Base-by-base conservation (phyloP, 2,797 vertebrate genomes). In the Bothrops alternatus region DNA sequence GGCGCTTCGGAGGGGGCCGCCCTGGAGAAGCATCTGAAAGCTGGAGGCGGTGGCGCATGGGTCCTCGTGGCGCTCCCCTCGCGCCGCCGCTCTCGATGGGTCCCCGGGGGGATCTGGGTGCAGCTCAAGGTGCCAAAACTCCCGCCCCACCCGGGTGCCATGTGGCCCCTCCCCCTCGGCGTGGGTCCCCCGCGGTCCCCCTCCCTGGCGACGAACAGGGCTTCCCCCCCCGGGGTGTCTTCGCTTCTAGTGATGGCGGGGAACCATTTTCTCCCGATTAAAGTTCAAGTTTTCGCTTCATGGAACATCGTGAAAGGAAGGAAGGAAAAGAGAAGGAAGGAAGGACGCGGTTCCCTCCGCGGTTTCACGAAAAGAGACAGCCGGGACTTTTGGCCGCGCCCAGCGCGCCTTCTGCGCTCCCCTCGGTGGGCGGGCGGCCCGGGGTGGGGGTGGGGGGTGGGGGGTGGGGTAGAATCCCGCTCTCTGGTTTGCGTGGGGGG, bases 311-410 rank as follows among this genome's bases (percentile, higher is more conserved):
- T 47, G 47, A 6, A 47, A 47, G 47, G 6, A 1, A 47, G 47
- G 47, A 47, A 47, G 47, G 47, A 47, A 47, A 37, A 37, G 37
- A 4, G 47, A 47, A 6, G 47, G 47, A 6, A 47, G n/a, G n/a
- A n/a, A n/a, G n/a, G n/a, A n/a, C n/a, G n/a, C n/a, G n/a, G n/a
- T n/a, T n/a, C n/a, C n/a, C n/a, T n/a, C n/a, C n/a, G n/a, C n/a
- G n/a, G 6, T 1, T 7, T 18, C 14, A 6, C 65, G 6, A 3
- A 18, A 18, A 6, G 6, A 1, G 69, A 6, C 69, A 0, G n/a
- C 4, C n/a, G 65, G 5, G 2, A 69, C 5, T 65, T 65, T n/a
- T 0, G 63, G 63, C 26, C n/a, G 63, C 28, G 14, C 28, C 13
- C 16, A 3, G 2, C 23, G 69, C 69, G 16, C 32, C 5, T 37